These are phyloP conservation scores for Tetrao urogallus DNA, from an alignment of 2,113 vertebrate species.

Conservation along the genomic window DNA sequence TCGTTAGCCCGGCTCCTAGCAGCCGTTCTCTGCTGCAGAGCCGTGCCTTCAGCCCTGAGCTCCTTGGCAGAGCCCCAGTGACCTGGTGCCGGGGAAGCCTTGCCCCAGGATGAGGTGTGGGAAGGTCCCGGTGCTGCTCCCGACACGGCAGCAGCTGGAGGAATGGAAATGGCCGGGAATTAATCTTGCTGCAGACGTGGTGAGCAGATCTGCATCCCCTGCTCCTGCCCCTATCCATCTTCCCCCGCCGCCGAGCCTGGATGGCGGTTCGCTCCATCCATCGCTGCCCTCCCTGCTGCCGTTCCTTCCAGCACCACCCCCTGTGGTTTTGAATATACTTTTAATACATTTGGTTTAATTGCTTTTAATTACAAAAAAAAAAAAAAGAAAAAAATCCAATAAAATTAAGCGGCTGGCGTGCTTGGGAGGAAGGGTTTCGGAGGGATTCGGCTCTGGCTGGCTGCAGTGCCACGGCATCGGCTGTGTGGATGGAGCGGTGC, in stretches of 20 bases:
- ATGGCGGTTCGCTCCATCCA: too few species aligned
- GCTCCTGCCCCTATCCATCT: conserved; percentile 3
- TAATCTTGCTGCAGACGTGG: not conserved
- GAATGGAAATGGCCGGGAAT: conserved; percentile 13
- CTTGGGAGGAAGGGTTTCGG: not conserved
- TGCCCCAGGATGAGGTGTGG: not conserved
- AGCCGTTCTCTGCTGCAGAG: not conserved
- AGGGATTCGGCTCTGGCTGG: not conserved
- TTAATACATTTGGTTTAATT: not conserved
- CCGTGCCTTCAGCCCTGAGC: not conserved
- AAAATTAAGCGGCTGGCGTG: not conserved
- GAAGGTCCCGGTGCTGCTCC: not conserved
- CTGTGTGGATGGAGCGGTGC: not conserved
- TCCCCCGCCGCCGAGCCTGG: not conserved
- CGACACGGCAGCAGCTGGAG: conserved; percentile 38
- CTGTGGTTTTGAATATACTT: not conserved
- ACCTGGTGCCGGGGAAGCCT: not conserved
- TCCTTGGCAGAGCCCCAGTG: not conserved
- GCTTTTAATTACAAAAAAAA: not conserved
- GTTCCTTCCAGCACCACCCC: not conserved
- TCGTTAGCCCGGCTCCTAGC: not conserved
- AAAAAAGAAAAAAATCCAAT: not conserved
- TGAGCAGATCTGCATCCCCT: not conserved
- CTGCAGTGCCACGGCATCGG: rapidly evolving
- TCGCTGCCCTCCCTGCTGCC: not conserved